Evolutionary conservation across 2,797 vertebrate species (phyloP).

Genomic region (Nothura maculosa): DNA sequence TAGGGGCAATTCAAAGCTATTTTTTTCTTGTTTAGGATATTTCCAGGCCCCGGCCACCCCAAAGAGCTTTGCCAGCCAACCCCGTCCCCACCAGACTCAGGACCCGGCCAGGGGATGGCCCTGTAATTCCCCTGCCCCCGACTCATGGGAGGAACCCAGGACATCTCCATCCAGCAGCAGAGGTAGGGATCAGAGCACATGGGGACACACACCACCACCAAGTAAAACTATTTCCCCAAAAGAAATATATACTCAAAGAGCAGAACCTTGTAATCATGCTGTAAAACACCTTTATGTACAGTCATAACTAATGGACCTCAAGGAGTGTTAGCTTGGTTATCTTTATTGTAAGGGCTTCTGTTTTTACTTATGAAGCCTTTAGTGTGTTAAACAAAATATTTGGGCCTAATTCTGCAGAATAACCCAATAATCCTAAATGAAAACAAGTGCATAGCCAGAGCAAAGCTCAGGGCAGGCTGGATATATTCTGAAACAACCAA

Average conservation of each 20-base stretch:
- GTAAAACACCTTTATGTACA: neutral
- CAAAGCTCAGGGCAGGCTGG: neutral
- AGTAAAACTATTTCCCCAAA: no score
- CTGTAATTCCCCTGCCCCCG: neutral
- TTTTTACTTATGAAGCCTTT: neutral
- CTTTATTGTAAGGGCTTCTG: neutral
- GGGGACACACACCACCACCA: no score
- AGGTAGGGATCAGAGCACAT: neutral
- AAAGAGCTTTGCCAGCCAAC: conserved; percentile 82
- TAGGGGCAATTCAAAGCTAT: neutral
- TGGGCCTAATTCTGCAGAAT: neutral
- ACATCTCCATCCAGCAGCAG: neutral
- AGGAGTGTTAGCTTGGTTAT: neutral
- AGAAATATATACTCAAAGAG: neutral
- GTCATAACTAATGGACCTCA: accelerated
- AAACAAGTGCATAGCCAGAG: neutral
- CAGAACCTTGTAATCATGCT: neutral
- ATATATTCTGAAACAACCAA: neutral
- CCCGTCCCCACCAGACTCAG: conserved; percentile 70
- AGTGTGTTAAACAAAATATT: neutral
- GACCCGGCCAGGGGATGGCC: neutral
- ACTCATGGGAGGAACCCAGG: neutral
- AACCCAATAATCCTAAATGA: no score
- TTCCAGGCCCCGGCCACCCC: conserved; percentile 75
- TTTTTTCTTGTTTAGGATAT: conserved; percentile 65